These are phyloP conservation scores for Lissocephala sabroskyi DNA, from an alignment of 2,888 invertebrate genomes.

Conservation along the genomic window DNA sequence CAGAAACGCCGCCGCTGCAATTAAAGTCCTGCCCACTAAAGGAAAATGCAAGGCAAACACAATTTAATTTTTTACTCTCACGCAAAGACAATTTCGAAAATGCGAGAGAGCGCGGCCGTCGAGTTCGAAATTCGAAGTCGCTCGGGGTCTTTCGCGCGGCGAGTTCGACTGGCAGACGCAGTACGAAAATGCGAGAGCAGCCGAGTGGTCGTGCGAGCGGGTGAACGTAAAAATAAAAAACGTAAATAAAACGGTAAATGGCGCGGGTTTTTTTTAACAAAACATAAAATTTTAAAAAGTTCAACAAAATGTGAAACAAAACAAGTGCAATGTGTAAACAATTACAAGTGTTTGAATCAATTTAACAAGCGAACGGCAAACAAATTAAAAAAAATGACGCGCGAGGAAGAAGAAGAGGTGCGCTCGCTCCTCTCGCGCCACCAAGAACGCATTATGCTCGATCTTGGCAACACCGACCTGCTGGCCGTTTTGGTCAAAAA, in stretches of 20 bases:
- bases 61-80: neutral
- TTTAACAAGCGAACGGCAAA: no score
- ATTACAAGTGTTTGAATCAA: conserved; percentile 13
- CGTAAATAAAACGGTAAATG: conserved; percentile 26
- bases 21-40: no score
- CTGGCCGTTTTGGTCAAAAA: conserved; percentile 78
- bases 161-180: no score
- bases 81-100: conserved; percentile 11
- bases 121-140: no score
- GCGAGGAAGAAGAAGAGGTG: conserved; percentile 73
- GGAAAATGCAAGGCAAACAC: neutral
- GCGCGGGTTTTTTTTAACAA: conserved; percentile 43
- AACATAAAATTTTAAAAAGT: conserved; percentile 15
- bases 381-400: conserved; percentile 67
- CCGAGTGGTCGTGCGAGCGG: conserved; percentile 28
- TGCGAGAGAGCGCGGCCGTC: conserved; percentile 30
- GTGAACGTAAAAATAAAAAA: conserved; percentile 20
- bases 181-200: no score
- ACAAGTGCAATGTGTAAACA: conserved; percentile 25
- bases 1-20: no score
- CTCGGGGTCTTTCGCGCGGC: no score
- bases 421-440: conserved; percentile 78
- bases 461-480: conserved; percentile 77
- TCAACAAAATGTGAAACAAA: conserved; percentile 18
- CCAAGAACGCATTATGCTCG: conserved; percentile 77